Evolutionary conservation across 2,797 vertebrate species (phyloP), one percentile per base, ranked within the genome.

Genomic region (Glyptemys insculpta): DNA sequence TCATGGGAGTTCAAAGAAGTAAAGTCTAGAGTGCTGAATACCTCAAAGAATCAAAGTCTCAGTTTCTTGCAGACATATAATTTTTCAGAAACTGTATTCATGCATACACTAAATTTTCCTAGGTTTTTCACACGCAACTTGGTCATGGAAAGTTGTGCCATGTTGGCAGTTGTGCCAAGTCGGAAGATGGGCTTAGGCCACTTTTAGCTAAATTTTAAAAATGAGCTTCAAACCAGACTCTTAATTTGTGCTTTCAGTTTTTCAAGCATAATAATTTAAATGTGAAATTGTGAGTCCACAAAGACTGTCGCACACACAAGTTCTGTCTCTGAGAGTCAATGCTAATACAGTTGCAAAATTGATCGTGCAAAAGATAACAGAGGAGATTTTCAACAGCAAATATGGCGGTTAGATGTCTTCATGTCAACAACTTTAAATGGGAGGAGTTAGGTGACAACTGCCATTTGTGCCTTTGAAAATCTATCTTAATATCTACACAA

Each of bases 231-330:
- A 34, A 87, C 1, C 1, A 54, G 1, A 23, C 1, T 37, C 21
- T 54, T 18, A 19, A n/a, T 54, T 37, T 21, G 5, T 41, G 7
- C 2, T 50, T 74, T 0, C 0, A 2, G 0, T 1, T 1, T 86
- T 59, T 81, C 44, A n/a, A 53, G 9, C 81, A 1, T 44, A 12
- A 68, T 52, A 0, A 79, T 52, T 89, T 83, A 41, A 23, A 79
- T 79, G 49, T 47, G n/a, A 93, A 89, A 79, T 81, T 34, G 41
- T n/a, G n/a, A n/a, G 29, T 85, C 86, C 27, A 85, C 54, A 93
- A 83, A 56, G 41, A 62, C 3, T 1, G 86, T 94, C 88, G 19
- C 14, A 27, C 8, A 62, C 14, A 18, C 16, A 34, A 59, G 7
- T 14, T 92, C 54, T 62, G 21, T 80, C 65, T 62, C 49, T 11